phyloP scores from a whole-genome alignment of 2,888 invertebrate genomes.

The Osedax fenrisi region DNA sequence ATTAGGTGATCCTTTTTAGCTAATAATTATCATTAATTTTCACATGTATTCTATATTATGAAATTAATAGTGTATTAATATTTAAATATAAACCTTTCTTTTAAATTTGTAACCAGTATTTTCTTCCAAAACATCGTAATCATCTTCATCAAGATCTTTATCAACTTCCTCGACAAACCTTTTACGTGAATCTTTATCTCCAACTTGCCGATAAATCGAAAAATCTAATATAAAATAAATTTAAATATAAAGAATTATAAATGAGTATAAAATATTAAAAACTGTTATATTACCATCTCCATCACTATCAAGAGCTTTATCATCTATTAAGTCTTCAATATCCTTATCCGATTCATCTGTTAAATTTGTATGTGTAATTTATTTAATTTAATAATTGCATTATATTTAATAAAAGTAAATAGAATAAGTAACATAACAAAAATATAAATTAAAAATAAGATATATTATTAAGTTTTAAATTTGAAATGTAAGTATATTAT shows the following conservation, averaged over 20 bases:
- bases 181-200: not conserved
- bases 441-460: not conserved
- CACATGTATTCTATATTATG: not conserved
- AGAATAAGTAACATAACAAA: not conserved
- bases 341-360: constrained; percentile 32
- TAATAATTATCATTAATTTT: not conserved
- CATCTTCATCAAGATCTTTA: constrained; percentile 83
- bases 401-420: not conserved
- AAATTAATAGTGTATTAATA: not conserved
- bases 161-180: constrained; percentile 45
- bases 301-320: constrained; percentile 34
- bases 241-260: not conserved
- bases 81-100: constrained; percentile 39
- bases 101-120: constrained; percentile 85
- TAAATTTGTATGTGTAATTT: too few relatives aligned
- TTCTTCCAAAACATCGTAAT: constrained; percentile 91
- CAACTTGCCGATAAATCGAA: not conserved
- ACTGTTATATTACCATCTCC: constrained; percentile 37
- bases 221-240: not conserved
- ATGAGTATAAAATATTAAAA: constrained; percentile 37
- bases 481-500: too few relatives aligned
- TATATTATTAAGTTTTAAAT: too few relatives aligned
- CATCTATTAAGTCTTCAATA: constrained; percentile 37
- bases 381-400: too few relatives aligned
- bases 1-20: constrained; percentile 10